Evolutionary conservation across 1,140 invertebrate species (phyloP), one percentile per base, ranked within the genome.

Genomic region (Drosophila obscura): DNA sequence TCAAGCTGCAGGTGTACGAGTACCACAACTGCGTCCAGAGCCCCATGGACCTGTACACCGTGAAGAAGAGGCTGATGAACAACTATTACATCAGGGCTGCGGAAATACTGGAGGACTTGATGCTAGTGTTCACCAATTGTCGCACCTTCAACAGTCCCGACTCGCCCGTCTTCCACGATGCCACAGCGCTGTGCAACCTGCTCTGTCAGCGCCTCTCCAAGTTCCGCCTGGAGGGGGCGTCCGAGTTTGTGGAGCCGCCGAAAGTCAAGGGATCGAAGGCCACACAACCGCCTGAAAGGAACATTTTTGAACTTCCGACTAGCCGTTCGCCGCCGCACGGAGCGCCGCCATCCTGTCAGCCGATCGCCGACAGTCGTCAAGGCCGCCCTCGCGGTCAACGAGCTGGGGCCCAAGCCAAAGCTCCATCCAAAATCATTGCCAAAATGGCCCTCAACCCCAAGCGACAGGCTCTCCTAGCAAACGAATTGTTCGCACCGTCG

Each of bases 41-140:
- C 1, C 73, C 73, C 4, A 77, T 77, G 71, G 74, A 77, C 31
- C n/a, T 77, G 44, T 15, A 2, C 11, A 77, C 74, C 7, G 59
- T 77, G 0, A 56, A 45, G 16, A 66, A 49, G 44, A 58, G 74
- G 0, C 16, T 77, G 16, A 5, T 59, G 6, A 74, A 77, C 22
- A 58, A 43, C 4, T 77, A 77, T 13, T 77, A 77, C 9, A 61
- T 58, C 46, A 19, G 53, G 31, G 63, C 63, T 1, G 6, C 46
- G 7, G 69, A 77, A 53, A 69, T 53, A 0, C n/a, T 73, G 5
- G 39, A 57, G 1, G 69, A 77, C n/a, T 59, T 77, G 6, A 28
- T 74, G 15, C 26, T 77, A n/a, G 41, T 77, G 3, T 63, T 73
- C 19, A 39, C 55, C 6, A 77, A 77, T 43, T 77, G 69, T 35